Evolutionary conservation across 2,888 invertebrate genomes (phyloP), one percentile per base, ranked within the genome.

Genomic region (Eretmocerus hayati): DNA sequence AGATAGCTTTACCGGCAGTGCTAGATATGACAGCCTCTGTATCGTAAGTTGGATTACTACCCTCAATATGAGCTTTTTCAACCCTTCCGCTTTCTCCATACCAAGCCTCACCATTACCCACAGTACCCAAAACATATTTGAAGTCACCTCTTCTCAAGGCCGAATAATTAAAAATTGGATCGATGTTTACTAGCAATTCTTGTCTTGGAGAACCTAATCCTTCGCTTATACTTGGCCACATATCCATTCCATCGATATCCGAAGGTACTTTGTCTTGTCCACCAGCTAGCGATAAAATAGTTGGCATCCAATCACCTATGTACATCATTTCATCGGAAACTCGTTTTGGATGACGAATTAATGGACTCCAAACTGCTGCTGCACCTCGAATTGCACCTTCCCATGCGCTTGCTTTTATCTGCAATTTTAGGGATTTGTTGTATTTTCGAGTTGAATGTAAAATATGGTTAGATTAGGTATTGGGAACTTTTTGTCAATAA

Each of bases 121-220:
- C 60, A n/a, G 78, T 77, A 2, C 82, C 82, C 33, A 79, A 77
- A 0, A 81, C 62, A 50, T 82, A 77, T 66, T 83, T 83, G 67
- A 78, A 83, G 63, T 81, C 79, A 1, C 80, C 81, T 20, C 75
- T 74, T 62, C 83, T 74, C 38, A 71, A 74, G 62, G 80, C 77
- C 1, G 77, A 78, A 56, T 79, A 81, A 55, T 79, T 77, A 2
- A 57, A 65, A 9, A 72, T 65, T 36, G 78, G 76, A 50, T 82
- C 81, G 33, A 82, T 72, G 55, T 80, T 77, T 56, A 82, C 69
- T 2, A 83, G 62, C 2, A 82, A 71, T 59, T 82, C 81, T 39
- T 72, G 74, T 40, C 81, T 74, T 13, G 42, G 36, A 54, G 76
- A 52, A 0, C 36, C 20, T 2, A 18, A 2, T 32, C 74, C 74